Base-by-base conservation (phyloP, 2,888 invertebrate genomes). In the Teinopalpus imperialis region DNA sequence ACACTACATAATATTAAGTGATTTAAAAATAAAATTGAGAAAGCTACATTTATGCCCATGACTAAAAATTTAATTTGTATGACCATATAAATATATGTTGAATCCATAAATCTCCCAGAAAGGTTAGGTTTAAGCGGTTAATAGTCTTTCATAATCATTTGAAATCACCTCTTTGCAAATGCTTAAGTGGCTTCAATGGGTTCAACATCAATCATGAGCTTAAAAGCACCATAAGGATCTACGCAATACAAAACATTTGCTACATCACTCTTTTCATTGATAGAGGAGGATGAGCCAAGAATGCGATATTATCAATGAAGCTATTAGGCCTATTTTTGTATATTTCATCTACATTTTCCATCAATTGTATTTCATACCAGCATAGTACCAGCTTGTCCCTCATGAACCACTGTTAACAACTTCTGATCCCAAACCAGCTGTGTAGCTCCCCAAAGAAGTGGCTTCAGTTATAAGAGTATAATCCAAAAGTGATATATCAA, bases 321-420 rank as follows among this genome's bases (percentile, higher is more conserved):
- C 89, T 68, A 44, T 70, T 69, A 42, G 76, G 51, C 49, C 81
- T 70, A 37, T 79, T 74, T 0, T 91, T 91, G 3, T 79, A 71
- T 44, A 90, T 72, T 14, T 62, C 69, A 12, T 68, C 65, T 13
- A 74, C 40, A 41, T 76, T 66, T 37, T 88, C 72, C 54, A 83
- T 71, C 12, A 89, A 58, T 49, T 88, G 77, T 32, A 91, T 72
- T n/a, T 74, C 71, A 53, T 85, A 92, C 90, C 91, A 92, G 54
- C 90, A 90, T 10, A 91, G 65, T 44, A 92, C 72, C 1, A 86
- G 83, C 75, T 29, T 61, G 43, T 0, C 91, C 91, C 45, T 68
- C 67, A 29, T 67, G 66, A 7, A 59, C 66, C 7, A 90, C 61
- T 4, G 67, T 61, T 62, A 2, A 78, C 30, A 7, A 66, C 56